Base-by-base conservation (phyloP, 2,888 invertebrate genomes). In the Arenicola marina region DNA sequence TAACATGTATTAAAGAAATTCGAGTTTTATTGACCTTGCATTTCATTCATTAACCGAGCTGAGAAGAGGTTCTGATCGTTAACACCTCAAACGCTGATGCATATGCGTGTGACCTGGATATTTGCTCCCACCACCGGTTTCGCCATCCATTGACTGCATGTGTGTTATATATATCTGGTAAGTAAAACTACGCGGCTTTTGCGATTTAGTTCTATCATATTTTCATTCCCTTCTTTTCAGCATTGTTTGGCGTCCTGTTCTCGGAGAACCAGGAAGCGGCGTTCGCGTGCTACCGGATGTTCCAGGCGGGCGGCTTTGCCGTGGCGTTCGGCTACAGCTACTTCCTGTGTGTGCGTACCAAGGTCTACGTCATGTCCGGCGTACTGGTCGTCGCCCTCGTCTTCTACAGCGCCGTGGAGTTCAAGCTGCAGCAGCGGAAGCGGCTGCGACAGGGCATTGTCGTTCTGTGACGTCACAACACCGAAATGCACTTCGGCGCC, bases 221-320 rank as follows among this genome's bases (percentile, higher is more conserved):
- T 48, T 29, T 29, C 29, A 18, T 48, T 24, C 44, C 29, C n/a
- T 56, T 28, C 18, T 11, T 62, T 62, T 11, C 77, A 84, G 84
- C 84, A 15, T 85, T 95, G 21, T 92, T 92, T 73, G 94, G 94
- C 15, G 91, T 93, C 53, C 84, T 95, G 56, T 94, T 95, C 77
- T 91, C 92, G 0, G 90, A 91, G 32, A 88, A 90, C 75, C 91
- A 94, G 78, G 94, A 94, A 78, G 93, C 94, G 0, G 92, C 93
- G 0, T 95, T 92, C 83, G 92, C 94, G 63, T 93, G 93, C 82
- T 95, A 94, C 84, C 88, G 94, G 34, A 85, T 95, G 66, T 95
- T 94, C 92, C 94, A 94, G 82, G 90, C 93, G 0, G 89, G 92
- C 0, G 95, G 95, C 63, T 93, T 94, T 61, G 93, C 93, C 2